Evolutionary conservation across 1,140 invertebrate genomes (phyloP).

Genomic region (Elysia chlorotica): DNA sequence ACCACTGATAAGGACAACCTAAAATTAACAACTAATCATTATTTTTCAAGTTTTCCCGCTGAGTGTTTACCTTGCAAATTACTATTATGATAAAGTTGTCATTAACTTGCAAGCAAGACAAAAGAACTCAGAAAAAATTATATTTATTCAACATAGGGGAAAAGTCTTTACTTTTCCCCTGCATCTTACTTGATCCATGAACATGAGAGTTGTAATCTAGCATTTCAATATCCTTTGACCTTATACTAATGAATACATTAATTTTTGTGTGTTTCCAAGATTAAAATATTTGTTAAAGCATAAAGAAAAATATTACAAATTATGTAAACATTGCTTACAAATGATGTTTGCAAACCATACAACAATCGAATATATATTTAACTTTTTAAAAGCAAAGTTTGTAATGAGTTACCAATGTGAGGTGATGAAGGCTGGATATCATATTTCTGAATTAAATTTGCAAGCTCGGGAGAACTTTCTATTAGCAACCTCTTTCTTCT

Average conservation of each 20-base stretch:
- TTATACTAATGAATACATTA: not conserved
- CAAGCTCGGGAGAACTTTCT: slow-evolving; percentile 2
- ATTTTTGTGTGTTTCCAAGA: not conserved
- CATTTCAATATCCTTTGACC: too few species aligned
- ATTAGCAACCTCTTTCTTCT: slow-evolving; percentile 10
- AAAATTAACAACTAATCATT: not conserved
- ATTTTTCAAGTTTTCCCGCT: not conserved
- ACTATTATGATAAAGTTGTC: too few species aligned
- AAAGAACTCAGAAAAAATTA: too few species aligned
- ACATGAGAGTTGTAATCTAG: too few species aligned
- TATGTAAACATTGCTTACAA: too few species aligned
- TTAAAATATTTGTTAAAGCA: not conserved
- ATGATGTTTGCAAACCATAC: not conserved
- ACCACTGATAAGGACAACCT: not conserved
- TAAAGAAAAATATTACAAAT: not conserved
- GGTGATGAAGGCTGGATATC: slow-evolving; percentile 3
- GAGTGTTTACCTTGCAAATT: not conserved
- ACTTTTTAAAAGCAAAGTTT: not conserved
- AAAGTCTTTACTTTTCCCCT: too few species aligned
- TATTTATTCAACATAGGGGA: too few species aligned
- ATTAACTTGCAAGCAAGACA: too few species aligned
- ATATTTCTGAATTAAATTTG: slow-evolving; percentile 7
- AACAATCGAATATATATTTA: not conserved
- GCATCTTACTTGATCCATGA: too few species aligned
- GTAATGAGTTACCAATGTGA: slow-evolving; percentile 12